Conservation (phyloP, 2,888 invertebrate species). For the Callinectes sapidus region DNA sequence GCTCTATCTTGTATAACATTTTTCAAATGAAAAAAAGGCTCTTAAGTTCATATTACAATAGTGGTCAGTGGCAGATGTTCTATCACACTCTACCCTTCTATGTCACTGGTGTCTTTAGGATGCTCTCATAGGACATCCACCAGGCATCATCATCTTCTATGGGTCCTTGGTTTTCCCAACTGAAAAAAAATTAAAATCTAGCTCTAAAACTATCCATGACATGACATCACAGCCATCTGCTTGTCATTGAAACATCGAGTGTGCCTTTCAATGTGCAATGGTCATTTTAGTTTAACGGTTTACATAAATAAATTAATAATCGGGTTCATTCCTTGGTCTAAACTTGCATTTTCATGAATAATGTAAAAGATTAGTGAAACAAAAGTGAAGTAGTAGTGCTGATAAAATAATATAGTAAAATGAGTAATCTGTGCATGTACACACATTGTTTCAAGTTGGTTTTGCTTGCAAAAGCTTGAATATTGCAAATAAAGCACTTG, state of each 20-base stretch:
- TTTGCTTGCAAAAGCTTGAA: neutral
- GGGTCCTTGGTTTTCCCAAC: conserved; percentile 33
- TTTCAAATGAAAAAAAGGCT: neutral
- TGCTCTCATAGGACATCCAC: neutral
- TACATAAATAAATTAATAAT: neutral
- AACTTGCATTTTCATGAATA: neutral
- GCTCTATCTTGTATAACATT: neutral
- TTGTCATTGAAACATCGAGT: neutral
- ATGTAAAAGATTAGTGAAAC: neutral
- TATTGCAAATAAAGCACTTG: neutral
- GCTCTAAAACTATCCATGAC: conserved; percentile 31
- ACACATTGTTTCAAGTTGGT: neutral
- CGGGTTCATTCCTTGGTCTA: neutral
- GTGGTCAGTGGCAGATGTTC: neutral
- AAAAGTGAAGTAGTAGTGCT: neutral
- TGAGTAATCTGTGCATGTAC: neutral
- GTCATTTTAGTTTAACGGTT: neutral
- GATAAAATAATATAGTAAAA: neutral
- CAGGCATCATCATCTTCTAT: conserved; percentile 26
- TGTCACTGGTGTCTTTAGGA: conserved; percentile 6
- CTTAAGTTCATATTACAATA: neutral
- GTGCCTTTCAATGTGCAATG: neutral
- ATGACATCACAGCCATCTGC: neutral
- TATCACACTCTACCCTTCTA: conserved; percentile 1
- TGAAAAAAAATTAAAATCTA: conserved; percentile 29